Percentiles rank a stretch among this genome's conserved stretches.
Conservation (phyloP, 2,888 invertebrate genomes). For the Acleris cristana region DNA sequence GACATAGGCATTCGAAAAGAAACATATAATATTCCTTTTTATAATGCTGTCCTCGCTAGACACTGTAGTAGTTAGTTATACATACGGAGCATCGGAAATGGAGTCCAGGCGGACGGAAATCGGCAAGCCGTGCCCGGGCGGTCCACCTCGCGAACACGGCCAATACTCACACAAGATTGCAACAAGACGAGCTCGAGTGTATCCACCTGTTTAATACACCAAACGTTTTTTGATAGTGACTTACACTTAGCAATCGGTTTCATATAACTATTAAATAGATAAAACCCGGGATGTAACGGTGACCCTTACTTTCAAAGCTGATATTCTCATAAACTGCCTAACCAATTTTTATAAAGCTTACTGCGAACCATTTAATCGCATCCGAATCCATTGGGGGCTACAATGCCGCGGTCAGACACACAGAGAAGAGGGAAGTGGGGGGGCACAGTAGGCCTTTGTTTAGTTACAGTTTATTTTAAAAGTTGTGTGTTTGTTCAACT, state of each 20-base stretch:
- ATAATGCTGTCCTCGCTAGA: constrained; percentile 5
- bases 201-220: not conserved
- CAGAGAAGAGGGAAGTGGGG: no score
- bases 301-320: not conserved
- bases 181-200: constrained; percentile 16
- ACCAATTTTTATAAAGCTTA: no score
- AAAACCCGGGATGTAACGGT: no score
- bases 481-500: no score
- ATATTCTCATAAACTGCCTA: no score
- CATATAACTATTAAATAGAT: not conserved
- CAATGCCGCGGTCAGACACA: no score
- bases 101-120: constrained; percentile 56
- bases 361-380: no score
- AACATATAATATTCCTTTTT: constrained; percentile 1
- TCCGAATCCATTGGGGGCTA: no score
- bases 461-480: no score
- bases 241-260: not conserved
- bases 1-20: not conserved
- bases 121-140: constrained; percentile 48
- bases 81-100: constrained; percentile 51
- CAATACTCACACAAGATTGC: constrained; percentile 30
- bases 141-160: constrained; percentile 14
- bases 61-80: constrained; percentile 38
- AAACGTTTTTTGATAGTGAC: not conserved
- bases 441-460: not conserved